phyloP scores from a whole-genome alignment of 2,888 invertebrate species.

The Drosophila prostipennis region DNA sequence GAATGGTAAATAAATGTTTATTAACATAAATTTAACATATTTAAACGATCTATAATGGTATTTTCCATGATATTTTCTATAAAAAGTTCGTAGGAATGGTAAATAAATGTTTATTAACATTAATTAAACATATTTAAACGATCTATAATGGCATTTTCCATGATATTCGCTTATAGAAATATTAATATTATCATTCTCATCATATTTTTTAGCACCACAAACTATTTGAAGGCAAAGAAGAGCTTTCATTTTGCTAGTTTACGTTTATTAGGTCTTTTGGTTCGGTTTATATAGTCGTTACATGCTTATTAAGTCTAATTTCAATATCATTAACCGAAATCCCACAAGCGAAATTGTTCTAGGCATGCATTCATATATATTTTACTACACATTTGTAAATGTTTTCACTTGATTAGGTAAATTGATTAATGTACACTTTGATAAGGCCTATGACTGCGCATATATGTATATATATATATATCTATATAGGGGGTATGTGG shows the following conservation, averaged over 20 bases:
- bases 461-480: background rate
- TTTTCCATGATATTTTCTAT: too few species aligned
- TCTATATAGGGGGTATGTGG: background rate
- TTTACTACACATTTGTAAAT: conserved; percentile 28
- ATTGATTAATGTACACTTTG: conserved; percentile 27
- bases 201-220: too few species aligned
- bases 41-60: too few species aligned
- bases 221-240: background rate
- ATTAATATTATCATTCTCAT: too few species aligned
- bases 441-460: conserved; percentile 25
- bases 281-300: conserved; percentile 6
- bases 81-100: background rate
- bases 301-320: conserved; percentile 3
- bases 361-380: conserved; percentile 7
- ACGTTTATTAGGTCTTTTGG: background rate
- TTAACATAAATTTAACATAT: too few species aligned
- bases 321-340: conserved; percentile 6
- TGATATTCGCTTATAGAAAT: too few species aligned
- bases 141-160: too few species aligned
- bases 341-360: conserved; percentile 8
- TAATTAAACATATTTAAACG: too few species aligned
- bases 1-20: too few species aligned
- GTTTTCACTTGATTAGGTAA: conserved; percentile 32
- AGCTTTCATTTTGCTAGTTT: conserved; percentile 1
- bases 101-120: too few species aligned